Evolutionary conservation across 2,888 invertebrate genomes (phyloP).

Genomic region (Galerucella nymphaeae): DNA sequence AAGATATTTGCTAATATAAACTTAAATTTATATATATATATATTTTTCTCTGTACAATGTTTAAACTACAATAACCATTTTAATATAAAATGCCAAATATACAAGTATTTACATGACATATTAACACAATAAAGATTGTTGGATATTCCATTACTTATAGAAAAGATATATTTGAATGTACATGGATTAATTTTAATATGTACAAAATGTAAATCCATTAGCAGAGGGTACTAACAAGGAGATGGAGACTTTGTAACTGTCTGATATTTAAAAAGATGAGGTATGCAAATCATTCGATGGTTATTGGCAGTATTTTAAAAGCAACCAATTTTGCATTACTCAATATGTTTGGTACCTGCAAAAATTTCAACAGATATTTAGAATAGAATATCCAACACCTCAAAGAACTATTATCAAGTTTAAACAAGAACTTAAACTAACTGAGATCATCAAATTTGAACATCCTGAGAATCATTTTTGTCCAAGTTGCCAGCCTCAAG

Average conservation of each 20-base stretch:
- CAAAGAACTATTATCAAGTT: neutral
- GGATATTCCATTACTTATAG: neutral
- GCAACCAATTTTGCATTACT: too few species aligned
- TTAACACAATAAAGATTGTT: slow-evolving; percentile 18
- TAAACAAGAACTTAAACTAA: neutral
- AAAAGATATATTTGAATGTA: neutral
- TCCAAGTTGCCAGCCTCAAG: neutral
- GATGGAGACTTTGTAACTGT: too few species aligned
- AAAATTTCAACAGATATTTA: too few species aligned
- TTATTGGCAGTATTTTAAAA: too few species aligned
- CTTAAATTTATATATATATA: slow-evolving; percentile 21
- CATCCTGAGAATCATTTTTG: neutral
- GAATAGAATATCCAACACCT: neutral
- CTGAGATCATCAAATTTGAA: neutral
- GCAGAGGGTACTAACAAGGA: neutral
- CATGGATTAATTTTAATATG: neutral
- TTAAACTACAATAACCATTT: slow-evolving; percentile 35
- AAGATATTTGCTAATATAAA: slow-evolving; percentile 49
- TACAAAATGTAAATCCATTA: neutral
- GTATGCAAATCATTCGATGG: too few species aligned
- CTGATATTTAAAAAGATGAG: too few species aligned
- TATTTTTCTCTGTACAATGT: slow-evolving; percentile 44
- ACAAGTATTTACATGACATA: slow-evolving; percentile 45
- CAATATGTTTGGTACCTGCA: too few species aligned
- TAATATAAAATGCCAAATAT: slow-evolving; percentile 43